A percentile compares a stretch with the other conserved stretches of the same genome.
phyloP scores from a whole-genome alignment of 2,797 vertebrate species.

The Clarias fuscus region DNA sequence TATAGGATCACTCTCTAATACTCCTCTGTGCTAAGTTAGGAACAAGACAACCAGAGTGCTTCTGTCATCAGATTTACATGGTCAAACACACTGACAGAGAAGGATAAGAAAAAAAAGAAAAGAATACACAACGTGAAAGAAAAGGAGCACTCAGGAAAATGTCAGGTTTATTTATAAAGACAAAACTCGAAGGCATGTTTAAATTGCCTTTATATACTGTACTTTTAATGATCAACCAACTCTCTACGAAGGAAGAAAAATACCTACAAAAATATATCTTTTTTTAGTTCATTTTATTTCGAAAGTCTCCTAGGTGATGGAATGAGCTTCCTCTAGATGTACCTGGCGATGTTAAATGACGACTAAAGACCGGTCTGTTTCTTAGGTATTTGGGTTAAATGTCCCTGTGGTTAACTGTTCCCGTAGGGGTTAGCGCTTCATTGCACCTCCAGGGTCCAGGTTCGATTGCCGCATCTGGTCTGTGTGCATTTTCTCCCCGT shows the following conservation, averaged over 20 bases:
- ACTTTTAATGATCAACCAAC: neutral
- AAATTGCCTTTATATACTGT: neutral
- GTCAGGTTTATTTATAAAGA: slow-evolving; percentile 4
- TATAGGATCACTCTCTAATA: slow-evolving; percentile 46
- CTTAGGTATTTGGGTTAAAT: too few relatives aligned
- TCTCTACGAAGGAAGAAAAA: neutral
- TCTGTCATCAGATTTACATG: slow-evolving; percentile 31
- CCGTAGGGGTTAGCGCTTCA: too few relatives aligned
- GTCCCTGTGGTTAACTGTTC: too few relatives aligned
- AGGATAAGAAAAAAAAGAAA: neutral
- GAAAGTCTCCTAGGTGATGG: too few relatives aligned
- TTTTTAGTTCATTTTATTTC: neutral
- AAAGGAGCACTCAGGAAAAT: neutral
- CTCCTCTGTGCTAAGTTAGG: slow-evolving; percentile 16
- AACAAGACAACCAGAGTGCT: slow-evolving; percentile 39
- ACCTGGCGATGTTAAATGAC: too few relatives aligned
- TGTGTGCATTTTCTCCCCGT: too few relatives aligned
- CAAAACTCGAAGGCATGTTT: neutral
- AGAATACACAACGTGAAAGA: neutral
- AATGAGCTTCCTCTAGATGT: too few relatives aligned
- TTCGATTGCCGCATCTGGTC: too few relatives aligned
- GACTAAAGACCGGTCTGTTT: too few relatives aligned
- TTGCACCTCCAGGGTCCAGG: too few relatives aligned
- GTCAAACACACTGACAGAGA: slow-evolving; percentile 15
- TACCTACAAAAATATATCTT: neutral